phyloP scores from a whole-genome alignment of 23 tunicate genomes.

The Trididemnum miniatum region DNA sequence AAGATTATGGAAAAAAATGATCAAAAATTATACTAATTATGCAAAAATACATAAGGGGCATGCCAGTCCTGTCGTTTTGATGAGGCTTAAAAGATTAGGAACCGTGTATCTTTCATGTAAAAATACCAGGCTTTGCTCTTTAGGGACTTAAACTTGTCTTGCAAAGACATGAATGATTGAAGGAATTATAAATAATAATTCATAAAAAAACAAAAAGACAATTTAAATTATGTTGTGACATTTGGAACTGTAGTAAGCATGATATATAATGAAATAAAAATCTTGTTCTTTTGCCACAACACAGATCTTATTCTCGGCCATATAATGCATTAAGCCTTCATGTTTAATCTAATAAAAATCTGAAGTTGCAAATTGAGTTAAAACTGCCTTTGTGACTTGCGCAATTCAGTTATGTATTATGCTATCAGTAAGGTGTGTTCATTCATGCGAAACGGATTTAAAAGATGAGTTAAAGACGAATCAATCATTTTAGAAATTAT shows the following conservation, averaged over 20 bases:
- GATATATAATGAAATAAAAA: no score
- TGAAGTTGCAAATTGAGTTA: no score
- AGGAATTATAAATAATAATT: conserved; percentile 33
- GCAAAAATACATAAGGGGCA: not conserved
- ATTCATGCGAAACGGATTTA: no score
- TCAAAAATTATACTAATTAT: conserved; percentile 12
- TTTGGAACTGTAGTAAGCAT: no score
- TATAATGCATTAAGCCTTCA: not conserved
- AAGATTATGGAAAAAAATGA: not conserved
- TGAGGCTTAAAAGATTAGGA: conserved; percentile 13
- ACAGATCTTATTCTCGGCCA: no score
- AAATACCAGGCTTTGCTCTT: not conserved
- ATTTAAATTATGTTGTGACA: not conserved
- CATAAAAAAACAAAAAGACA: not conserved
- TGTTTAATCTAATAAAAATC: not conserved
- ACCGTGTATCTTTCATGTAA: not conserved
- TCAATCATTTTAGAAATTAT: not conserved
- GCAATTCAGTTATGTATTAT: no score
- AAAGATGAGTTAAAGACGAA: no score
- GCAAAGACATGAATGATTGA: conserved; percentile 26
- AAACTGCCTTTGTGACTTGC: no score
- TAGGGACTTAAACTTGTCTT: not conserved
- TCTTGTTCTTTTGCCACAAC: not conserved
- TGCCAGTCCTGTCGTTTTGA: not conserved
- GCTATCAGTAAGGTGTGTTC: no score